phyloP scores from a whole-genome alignment of 2,797 vertebrate genomes.

The Borostomias antarcticus region DNA sequence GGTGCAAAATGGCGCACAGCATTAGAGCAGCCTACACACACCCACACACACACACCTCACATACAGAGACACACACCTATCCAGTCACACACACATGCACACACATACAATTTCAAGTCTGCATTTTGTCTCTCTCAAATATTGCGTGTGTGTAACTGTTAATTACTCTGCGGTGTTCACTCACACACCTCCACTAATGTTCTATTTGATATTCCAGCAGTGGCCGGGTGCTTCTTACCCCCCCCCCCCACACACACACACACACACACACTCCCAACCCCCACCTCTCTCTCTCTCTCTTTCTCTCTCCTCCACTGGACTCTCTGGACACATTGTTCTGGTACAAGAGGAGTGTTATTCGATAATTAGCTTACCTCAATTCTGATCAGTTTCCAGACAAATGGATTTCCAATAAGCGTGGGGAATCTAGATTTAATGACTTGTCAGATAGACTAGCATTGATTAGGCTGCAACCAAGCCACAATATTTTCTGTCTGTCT shows the following conservation, averaged over 20 bases:
- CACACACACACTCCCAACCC: conserved; percentile 75
- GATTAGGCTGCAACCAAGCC: too few relatives aligned
- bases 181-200: conserved; percentile 95
- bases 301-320: neutral
- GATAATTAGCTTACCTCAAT: conserved; percentile 83
- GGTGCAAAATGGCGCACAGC: conserved; percentile 83
- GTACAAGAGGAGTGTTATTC: conserved; percentile 82
- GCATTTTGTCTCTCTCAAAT: neutral
- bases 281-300: neutral
- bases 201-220: conserved; percentile 95
- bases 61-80: neutral
- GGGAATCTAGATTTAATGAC: conserved; percentile 42
- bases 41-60: neutral
- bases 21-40: neutral
- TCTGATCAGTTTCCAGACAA: conserved; percentile 72
- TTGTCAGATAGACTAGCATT: conserved; percentile 10
- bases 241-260: too few relatives aligned
- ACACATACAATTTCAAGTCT: neutral
- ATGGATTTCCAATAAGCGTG: conserved; percentile 66
- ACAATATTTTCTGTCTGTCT: neutral
- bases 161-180: conserved; percentile 95
- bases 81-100: neutral
- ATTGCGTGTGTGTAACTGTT: conserved; percentile 66
- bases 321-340: conserved; percentile 50
- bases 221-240: conserved; percentile 82